Evolutionary conservation across 2,113 vertebrate species (phyloP).

Genomic region (Cardinalis cardinalis): DNA sequence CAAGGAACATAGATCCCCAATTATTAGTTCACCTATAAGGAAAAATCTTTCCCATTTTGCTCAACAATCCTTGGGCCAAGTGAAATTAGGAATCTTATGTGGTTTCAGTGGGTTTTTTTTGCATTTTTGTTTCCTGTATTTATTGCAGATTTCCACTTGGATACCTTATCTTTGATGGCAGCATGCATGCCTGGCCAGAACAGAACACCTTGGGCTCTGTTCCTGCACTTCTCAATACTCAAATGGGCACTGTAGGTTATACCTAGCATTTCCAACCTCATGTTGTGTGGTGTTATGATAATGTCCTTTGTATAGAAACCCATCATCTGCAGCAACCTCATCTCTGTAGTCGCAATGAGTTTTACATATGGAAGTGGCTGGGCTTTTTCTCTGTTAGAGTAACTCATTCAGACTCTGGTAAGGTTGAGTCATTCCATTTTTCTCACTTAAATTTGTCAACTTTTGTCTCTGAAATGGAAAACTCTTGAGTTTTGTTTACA

Average conservation of each 20-base stretch:
- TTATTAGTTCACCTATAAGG: conserved; percentile 17
- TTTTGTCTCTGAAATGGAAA: conserved; percentile 47
- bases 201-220: conserved; percentile 71
- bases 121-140: conserved; percentile 71
- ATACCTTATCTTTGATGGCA: conserved; percentile 71
- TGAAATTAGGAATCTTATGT: conserved; percentile 64
- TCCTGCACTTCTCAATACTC: conserved; percentile 70
- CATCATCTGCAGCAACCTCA: conserved; percentile 66
- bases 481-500: conserved; percentile 48
- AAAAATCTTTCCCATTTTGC: conserved; percentile 37
- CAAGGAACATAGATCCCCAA: neutral
- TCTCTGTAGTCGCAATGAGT: conserved; percentile 62
- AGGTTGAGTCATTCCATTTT: conserved; percentile 62
- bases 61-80: conserved; percentile 63
- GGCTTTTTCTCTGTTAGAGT: conserved; percentile 53
- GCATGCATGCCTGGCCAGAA: conserved; percentile 71
- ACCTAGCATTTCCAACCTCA: conserved; percentile 70
- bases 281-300: conserved; percentile 69
- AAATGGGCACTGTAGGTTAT: conserved; percentile 71
- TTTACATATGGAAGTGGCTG: conserved; percentile 59
- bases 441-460: conserved; percentile 48
- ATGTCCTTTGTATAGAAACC: conserved; percentile 66
- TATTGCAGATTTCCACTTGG: conserved; percentile 70
- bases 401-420: conserved; percentile 51
- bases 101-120: conserved; percentile 70